These are phyloP conservation scores for Hoplodrina ambigua DNA, from an alignment of 2,888 invertebrate genomes.

Conservation along the genomic window DNA sequence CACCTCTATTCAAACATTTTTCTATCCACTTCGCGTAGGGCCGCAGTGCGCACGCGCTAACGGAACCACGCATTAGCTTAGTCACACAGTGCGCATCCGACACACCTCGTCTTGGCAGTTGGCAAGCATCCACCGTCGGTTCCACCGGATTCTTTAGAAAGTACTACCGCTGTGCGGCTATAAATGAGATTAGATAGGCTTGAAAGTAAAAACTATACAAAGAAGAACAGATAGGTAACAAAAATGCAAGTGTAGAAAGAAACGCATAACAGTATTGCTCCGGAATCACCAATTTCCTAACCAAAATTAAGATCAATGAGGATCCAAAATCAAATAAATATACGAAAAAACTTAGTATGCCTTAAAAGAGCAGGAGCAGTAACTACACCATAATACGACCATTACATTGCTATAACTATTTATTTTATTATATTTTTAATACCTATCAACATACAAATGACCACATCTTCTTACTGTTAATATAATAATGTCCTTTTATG, in stretches of 20 bases:
- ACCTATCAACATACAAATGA: neutral
- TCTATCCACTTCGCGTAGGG: constrained; percentile 50
- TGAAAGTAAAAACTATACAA: constrained; percentile 42
- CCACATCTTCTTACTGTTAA: neutral
- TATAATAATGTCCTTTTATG: constrained; percentile 44
- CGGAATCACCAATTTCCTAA: neutral
- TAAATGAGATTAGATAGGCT: constrained; percentile 32
- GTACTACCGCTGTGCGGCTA: constrained; percentile 52
- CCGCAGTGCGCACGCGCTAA: constrained; percentile 74
- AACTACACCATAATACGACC: neutral
- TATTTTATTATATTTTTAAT: neutral
- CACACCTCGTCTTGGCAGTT: constrained; percentile 66
- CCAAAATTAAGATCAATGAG: neutral
- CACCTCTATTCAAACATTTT: constrained; percentile 54
- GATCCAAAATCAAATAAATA: neutral
- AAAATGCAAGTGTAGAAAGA: neutral
- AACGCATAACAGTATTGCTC: neutral
- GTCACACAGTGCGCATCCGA: constrained; percentile 75
- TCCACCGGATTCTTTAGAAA: constrained; percentile 83
- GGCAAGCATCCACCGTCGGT: constrained; percentile 69
- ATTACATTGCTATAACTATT: neutral
- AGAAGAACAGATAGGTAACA: constrained; percentile 29
- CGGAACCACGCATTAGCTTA: constrained; percentile 80
- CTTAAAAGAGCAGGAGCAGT: neutral
- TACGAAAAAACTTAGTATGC: neutral